Evolutionary conservation across 2,888 invertebrate species (phyloP).

Genomic region (Macroteleia sp.): DNA sequence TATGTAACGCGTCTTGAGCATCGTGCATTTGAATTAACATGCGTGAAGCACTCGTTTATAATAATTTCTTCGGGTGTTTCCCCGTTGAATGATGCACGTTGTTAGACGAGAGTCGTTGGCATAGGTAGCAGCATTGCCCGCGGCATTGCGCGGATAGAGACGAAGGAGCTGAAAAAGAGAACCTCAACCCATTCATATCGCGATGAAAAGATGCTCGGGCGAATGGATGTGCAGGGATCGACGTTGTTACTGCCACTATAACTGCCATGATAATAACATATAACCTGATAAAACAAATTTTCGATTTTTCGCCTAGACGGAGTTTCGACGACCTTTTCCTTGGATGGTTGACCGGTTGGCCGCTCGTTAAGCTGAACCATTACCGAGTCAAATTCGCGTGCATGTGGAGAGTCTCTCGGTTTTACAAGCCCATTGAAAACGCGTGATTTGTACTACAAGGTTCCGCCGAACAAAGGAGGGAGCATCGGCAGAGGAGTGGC

Average conservation of each 20-base stretch:
- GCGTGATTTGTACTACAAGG: slow-evolving; percentile 77
- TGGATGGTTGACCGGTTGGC: slow-evolving; percentile 23
- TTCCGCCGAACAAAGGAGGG: slow-evolving; percentile 72
- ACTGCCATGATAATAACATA: too few species aligned
- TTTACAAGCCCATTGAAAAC: slow-evolving; percentile 68
- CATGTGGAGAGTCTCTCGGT: slow-evolving; percentile 51
- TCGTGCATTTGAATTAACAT: slow-evolving; percentile 45
- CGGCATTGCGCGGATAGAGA: slow-evolving; percentile 51
- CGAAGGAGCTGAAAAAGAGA: slow-evolving; percentile 70
- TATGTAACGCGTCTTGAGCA: slow-evolving; percentile 28
- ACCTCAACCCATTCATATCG: slow-evolving; percentile 81
- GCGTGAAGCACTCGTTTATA: slow-evolving; percentile 51
- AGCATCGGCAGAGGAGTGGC: slow-evolving; percentile 59
- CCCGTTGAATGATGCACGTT: slow-evolving; percentile 52
- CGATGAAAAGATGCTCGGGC: slow-evolving; percentile 81
- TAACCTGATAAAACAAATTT: slow-evolving; percentile 63
- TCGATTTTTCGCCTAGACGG: slow-evolving; percentile 27
- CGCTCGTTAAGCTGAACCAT: slow-evolving; percentile 48
- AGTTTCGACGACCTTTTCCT: too few species aligned
- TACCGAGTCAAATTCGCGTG: slow-evolving; percentile 57
- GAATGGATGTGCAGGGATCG: slow-evolving; percentile 82
- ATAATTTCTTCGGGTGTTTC: slow-evolving; percentile 42
- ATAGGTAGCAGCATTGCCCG: slow-evolving; percentile 54
- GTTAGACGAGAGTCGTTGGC: slow-evolving; percentile 44
- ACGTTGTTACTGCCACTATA: slow-evolving; percentile 83